A percentile compares a stretch with the other conserved stretches of the same genome.
Conservation (phyloP, 1,140 invertebrate genomes). For the Carposina sasakii region DNA sequence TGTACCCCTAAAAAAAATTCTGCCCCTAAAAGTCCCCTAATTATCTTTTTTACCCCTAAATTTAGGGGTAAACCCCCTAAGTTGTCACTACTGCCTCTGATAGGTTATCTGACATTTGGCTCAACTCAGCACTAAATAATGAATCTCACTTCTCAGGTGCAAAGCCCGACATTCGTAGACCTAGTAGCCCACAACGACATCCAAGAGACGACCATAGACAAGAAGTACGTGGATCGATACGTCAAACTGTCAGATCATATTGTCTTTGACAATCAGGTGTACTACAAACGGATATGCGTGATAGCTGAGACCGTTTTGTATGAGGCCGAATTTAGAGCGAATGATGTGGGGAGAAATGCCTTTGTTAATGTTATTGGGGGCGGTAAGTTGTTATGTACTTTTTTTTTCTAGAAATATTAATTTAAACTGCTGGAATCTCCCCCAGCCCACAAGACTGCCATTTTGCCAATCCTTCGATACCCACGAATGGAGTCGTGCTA, state of each 20-base stretch:
- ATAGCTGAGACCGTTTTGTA: slow-evolving; percentile 39
- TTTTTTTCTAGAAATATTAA: too few species aligned
- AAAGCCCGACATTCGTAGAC: slow-evolving; percentile 53
- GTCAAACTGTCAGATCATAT: slow-evolving; percentile 26
- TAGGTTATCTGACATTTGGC: too few species aligned
- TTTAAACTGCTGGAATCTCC: too few species aligned
- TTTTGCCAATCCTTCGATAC: too few species aligned
- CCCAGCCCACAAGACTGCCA: too few species aligned
- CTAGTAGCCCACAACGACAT: slow-evolving; percentile 40
- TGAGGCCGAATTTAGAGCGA: slow-evolving; percentile 41
- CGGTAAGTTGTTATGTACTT: slow-evolving; percentile 40
- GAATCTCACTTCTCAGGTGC: slow-evolving; percentile 44
- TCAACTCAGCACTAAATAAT: too few species aligned
- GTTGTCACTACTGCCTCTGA: too few species aligned
- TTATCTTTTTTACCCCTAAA: too few species aligned
- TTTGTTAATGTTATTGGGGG: slow-evolving; percentile 58
- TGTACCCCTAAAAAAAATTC: too few species aligned
- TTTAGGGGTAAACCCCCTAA: too few species aligned
- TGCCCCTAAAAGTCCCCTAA: too few species aligned
- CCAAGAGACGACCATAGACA: slow-evolving; percentile 36
- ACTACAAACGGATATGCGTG: slow-evolving; percentile 46
- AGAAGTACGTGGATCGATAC: slow-evolving; percentile 46
- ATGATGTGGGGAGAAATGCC: slow-evolving; percentile 25
- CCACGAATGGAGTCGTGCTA: too few species aligned
- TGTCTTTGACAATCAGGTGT: slow-evolving; percentile 58